phyloP scores from a whole-genome alignment of 2,113 vertebrate species.

The Lophochroa leadbeateri region DNA sequence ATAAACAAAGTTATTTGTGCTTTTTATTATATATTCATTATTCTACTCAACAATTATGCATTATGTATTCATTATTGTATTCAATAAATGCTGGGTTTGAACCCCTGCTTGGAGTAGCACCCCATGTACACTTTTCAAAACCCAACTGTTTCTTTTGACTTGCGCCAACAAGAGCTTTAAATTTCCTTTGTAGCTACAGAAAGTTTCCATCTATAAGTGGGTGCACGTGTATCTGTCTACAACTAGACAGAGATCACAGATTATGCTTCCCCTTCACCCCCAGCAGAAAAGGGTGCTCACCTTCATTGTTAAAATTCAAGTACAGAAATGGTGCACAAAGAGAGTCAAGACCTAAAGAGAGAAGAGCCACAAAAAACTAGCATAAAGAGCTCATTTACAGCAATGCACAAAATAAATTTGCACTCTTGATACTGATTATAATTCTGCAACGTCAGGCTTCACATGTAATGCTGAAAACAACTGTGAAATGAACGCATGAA shows the following conservation, averaged over 20 bases:
- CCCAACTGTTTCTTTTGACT: neutral
- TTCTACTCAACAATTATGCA: neutral
- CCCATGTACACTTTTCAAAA: neutral
- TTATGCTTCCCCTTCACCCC: neutral
- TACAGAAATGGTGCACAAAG: conserved; percentile 97
- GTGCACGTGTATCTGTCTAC: neutral
- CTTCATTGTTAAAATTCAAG: conserved; percentile 98
- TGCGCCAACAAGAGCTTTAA: neutral
- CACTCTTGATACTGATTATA: neutral
- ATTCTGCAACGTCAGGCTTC: neutral
- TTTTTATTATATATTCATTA: neutral
- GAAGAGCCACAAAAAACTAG: neutral
- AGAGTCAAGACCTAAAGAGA: conserved; percentile 90
- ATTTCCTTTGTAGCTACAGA: neutral
- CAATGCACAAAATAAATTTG: neutral
- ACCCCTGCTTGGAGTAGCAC: neutral
- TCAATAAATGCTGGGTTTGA: neutral
- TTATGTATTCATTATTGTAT: neutral
- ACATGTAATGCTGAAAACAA: neutral
- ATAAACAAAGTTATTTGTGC: neutral
- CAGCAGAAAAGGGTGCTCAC: conserved; percentile 68
- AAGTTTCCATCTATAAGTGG: neutral
- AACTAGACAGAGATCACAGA: neutral
- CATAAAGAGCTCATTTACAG: neutral
- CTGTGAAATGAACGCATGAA: neutral